phyloP scores from a whole-genome alignment of 2,797 vertebrate species.

The Onychomys leucogaster region DNA sequence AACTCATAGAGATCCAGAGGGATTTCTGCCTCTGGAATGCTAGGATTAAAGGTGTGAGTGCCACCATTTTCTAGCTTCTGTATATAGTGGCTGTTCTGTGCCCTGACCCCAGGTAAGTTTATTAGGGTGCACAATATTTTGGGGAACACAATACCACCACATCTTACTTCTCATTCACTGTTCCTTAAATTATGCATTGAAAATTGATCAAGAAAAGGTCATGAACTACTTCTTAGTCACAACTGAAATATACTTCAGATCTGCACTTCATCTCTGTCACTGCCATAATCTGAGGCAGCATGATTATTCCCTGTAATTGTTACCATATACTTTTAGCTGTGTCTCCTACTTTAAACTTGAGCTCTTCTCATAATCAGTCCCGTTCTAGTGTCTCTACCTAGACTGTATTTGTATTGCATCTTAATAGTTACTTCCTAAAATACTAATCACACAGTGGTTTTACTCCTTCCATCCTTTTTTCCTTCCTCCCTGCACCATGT shows the following conservation, averaged over 20 bases:
- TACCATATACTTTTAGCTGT: not conserved
- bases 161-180: not conserved
- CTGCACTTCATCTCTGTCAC: not conserved
- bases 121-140: too few relatives aligned
- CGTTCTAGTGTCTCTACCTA: not conserved
- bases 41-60: too few relatives aligned
- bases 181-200: not conserved
- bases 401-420: not conserved
- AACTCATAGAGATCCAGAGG: too few relatives aligned
- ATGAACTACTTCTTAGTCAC: constrained; percentile 33
- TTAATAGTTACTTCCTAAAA: not conserved
- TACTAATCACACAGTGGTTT: not conserved
- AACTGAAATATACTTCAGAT: not conserved
- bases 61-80: too few relatives aligned
- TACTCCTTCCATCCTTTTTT: not conserved
- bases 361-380: not conserved
- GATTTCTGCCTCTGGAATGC: too few relatives aligned
- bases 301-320: not conserved
- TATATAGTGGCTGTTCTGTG: too few relatives aligned
- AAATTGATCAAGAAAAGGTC: not conserved
- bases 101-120: too few relatives aligned
- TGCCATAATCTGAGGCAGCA: not conserved
- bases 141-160: too few relatives aligned
- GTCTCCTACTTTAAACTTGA: not conserved
- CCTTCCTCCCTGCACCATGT: not conserved